Evolutionary conservation across 2,113 vertebrate species (phyloP).

Genomic region (Cryptomyrus ogoouensis): DNA sequence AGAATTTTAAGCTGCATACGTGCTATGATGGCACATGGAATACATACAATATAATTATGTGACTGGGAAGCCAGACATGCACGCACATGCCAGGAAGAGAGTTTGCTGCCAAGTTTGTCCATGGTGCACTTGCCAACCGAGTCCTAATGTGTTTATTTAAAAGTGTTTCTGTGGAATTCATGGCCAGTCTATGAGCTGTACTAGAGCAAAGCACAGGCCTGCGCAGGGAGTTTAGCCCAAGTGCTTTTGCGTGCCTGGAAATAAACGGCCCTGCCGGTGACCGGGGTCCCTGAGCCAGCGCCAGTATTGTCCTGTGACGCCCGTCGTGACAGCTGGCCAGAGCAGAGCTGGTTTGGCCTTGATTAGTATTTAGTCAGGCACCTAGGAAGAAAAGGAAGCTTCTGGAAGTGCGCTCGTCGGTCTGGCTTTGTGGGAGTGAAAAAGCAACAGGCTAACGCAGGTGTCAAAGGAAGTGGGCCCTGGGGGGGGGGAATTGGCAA

Average conservation of each 20-base stretch:
- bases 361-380: neutral
- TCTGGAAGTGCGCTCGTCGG: neutral
- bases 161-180: constrained; percentile 23
- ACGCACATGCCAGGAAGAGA: neutral
- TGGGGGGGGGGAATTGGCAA: too few species aligned
- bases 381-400: neutral
- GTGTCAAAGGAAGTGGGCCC: neutral
- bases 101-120: constrained; percentile 16
- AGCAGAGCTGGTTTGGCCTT: neutral
- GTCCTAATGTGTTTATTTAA: constrained; percentile 26
- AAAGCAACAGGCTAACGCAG: neutral
- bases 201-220: neutral
- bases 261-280: neutral
- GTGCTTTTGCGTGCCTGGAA: neutral
- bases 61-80: neutral
- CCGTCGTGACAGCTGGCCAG: neutral
- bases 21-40: neutral
- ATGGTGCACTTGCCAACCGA: neutral
- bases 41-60: neutral
- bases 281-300: neutral
- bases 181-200: neutral
- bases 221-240: neutral
- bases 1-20: constrained; percentile 2
- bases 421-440: neutral
- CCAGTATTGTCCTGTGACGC: neutral